Conservation (phyloP, 2,888 invertebrate genomes). For the Apantesis nais region DNA sequence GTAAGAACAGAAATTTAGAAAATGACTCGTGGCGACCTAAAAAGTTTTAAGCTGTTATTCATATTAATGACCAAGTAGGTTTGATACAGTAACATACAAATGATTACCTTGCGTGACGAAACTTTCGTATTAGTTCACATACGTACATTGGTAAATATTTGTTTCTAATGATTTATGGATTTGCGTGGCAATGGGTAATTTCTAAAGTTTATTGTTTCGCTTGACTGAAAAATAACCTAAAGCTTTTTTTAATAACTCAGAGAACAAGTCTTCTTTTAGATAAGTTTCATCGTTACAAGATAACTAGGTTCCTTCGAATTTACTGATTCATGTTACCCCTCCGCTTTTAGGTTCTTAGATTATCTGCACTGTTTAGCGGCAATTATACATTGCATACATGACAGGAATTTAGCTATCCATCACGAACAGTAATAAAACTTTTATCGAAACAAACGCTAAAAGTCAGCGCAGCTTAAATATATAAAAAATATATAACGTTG, state of each 20-base stretch:
- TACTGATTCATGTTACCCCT: no score
- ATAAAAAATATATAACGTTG: not conserved
- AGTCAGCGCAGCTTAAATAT: not conserved
- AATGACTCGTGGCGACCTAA: not conserved
- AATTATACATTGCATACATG: no score
- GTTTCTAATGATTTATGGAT: not conserved
- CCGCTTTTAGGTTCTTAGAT: no score
- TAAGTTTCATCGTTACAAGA: not conserved
- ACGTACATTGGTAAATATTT: not conserved
- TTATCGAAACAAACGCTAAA: not conserved
- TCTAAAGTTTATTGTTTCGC: not conserved
- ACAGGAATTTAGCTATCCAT: not conserved
- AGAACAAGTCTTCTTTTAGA: not conserved
- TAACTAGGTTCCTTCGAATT: no score
- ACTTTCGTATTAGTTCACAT: conserved; percentile 24
- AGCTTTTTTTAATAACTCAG: no score
- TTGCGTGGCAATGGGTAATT: not conserved
- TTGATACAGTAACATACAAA: conserved; percentile 23
- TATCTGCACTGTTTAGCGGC: no score
- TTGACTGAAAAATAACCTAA: not conserved
- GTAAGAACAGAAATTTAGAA: not conserved
- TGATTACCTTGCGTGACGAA: conserved; percentile 29
- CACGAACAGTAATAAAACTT: not conserved
- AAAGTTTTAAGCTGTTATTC: conserved; percentile 9
- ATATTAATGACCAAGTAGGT: conserved; percentile 10